These are phyloP conservation scores for Epinephelus malabaricus DNA, from an alignment of 2,797 vertebrate species.

Conservation along the genomic window DNA sequence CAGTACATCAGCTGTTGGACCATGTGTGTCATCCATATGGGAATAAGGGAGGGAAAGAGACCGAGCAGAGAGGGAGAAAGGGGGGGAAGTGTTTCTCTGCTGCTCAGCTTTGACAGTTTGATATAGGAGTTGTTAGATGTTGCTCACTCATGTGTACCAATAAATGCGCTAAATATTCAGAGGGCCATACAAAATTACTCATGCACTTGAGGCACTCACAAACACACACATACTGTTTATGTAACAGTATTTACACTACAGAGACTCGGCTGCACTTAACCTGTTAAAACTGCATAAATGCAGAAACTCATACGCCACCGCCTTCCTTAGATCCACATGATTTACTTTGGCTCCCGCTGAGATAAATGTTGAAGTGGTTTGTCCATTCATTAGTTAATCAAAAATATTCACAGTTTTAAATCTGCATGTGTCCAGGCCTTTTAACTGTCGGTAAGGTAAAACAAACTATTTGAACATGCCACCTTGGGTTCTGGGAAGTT, in stretches of 20 bases:
- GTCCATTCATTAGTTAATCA: background rate
- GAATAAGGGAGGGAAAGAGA: slow-evolving; percentile 31
- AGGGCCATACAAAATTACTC: slow-evolving; percentile 20
- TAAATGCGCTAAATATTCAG: slow-evolving; percentile 37
- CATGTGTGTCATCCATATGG: slow-evolving; percentile 45
- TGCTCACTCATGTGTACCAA: slow-evolving; percentile 39
- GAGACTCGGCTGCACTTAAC: background rate
- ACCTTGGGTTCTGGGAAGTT: background rate
- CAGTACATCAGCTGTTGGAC: slow-evolving; percentile 57
- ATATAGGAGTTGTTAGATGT: slow-evolving; percentile 29
- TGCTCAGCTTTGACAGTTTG: slow-evolving; percentile 30
- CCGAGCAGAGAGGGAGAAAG: background rate
- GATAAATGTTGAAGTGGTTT: background rate
- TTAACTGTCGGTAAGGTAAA: background rate
- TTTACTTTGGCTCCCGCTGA: background rate
- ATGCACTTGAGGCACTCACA: slow-evolving; percentile 4
- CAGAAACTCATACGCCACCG: background rate
- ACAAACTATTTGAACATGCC: background rate
- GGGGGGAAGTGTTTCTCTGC: slow-evolving; percentile 14
- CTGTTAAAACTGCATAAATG: background rate
- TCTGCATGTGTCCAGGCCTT: background rate
- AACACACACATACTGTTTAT: background rate
- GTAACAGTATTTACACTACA: slow-evolving; percentile 2
- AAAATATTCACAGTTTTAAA: background rate
- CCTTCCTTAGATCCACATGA: background rate